Evolutionary conservation across 2,797 vertebrate species (phyloP).

Genomic region (Streptopelia turtur): DNA sequence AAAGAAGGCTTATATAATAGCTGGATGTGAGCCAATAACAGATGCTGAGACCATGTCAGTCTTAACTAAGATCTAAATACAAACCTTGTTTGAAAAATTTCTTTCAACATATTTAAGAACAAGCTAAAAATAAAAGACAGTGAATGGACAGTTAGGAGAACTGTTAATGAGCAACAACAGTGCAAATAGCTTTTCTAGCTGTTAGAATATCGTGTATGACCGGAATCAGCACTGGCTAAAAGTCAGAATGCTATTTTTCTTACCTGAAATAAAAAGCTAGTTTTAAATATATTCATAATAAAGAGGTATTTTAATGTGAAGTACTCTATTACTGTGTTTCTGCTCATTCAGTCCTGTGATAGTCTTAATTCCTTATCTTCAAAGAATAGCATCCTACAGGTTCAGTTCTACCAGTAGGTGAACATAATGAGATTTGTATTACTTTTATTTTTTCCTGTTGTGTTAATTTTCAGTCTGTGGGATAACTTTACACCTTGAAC

Average conservation of each 20-base stretch:
- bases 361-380: slow-evolving; percentile 14
- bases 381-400: background rate
- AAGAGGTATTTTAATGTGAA: slow-evolving; percentile 64
- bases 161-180: background rate
- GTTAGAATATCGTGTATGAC: background rate
- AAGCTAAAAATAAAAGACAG: background rate
- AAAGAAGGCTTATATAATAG: background rate
- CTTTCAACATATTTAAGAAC: background rate
- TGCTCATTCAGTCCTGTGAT: slow-evolving; percentile 9
- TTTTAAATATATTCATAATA: slow-evolving; percentile 63
- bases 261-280: slow-evolving; percentile 52
- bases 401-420: background rate
- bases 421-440: slow-evolving; percentile 9
- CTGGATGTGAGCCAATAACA: background rate
- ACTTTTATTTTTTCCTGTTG: background rate
- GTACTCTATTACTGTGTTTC: slow-evolving; percentile 30
- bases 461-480: slow-evolving; percentile 14
- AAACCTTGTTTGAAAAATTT: background rate
- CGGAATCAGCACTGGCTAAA: slow-evolving; percentile 39
- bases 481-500: background rate
- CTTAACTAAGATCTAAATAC: background rate
- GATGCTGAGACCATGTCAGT: background rate
- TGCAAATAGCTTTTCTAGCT: slow-evolving; percentile 42
- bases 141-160: background rate
- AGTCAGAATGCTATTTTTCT: slow-evolving; percentile 70